Conservation (phyloP, 2,113 vertebrate genomes). For the Mesitornis unicolor region DNA sequence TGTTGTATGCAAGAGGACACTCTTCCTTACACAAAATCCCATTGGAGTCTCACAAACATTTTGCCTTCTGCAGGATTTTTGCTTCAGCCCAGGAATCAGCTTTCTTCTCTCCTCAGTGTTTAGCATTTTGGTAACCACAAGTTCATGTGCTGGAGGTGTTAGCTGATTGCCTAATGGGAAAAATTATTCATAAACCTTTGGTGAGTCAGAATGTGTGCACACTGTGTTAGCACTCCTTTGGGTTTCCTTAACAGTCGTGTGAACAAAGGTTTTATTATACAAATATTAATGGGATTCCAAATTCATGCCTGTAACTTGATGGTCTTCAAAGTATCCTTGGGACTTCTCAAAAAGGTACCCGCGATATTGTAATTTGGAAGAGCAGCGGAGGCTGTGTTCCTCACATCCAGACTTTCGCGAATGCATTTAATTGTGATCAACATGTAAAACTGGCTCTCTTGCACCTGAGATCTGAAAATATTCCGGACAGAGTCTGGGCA, state of each 20-base stretch:
- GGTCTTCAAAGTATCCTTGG: neutral
- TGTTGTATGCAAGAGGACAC: neutral
- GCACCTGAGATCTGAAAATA: neutral
- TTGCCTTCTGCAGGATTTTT: neutral
- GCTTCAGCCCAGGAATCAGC: neutral
- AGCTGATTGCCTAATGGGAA: neutral
- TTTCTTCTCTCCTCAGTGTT: neutral
- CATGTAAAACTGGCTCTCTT: neutral
- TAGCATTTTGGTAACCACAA: neutral
- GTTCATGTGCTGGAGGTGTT: neutral
- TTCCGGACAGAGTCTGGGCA: neutral
- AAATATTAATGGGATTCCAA: conserved; percentile 1
- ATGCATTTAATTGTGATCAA: neutral
- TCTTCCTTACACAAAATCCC: neutral
- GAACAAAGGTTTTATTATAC: neutral
- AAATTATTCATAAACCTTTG: neutral
- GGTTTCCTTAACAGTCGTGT: neutral
- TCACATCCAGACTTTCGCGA: neutral
- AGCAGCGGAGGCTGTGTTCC: neutral
- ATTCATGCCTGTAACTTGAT: neutral
- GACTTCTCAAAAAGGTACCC: neutral
- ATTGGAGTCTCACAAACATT: neutral
- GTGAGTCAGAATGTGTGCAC: neutral
- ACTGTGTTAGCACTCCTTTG: neutral
- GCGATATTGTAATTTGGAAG: neutral